Conservation (phyloP, 2,888 invertebrate genomes). For the Exocentrus adspersus region DNA sequence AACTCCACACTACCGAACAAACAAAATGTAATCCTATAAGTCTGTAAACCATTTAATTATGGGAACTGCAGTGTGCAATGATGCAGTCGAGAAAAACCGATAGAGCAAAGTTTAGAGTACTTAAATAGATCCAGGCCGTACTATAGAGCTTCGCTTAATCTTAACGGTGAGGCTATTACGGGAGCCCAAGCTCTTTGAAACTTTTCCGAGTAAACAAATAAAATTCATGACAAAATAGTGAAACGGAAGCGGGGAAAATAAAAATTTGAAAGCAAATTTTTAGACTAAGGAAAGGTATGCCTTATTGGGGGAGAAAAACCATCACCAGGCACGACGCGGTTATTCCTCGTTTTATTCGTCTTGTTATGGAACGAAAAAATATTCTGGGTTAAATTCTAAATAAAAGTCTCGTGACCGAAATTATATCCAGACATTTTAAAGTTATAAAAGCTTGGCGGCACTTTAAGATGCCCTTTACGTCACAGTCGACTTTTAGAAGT, state of each 20-base stretch:
- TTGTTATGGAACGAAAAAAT: too few species aligned
- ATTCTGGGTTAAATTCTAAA: too few species aligned
- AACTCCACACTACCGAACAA: constrained; percentile 1
- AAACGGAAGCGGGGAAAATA: neutral
- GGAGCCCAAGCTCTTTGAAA: neutral
- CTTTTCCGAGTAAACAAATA: neutral
- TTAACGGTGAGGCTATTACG: constrained; percentile 4
- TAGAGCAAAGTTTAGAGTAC: constrained; percentile 14
- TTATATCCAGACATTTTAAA: too few species aligned
- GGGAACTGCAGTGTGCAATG: constrained; percentile 11
- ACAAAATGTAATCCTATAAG: constrained; percentile 18
- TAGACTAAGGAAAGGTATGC: too few species aligned
- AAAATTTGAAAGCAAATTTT: too few species aligned
- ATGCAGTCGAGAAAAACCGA: constrained; percentile 7
- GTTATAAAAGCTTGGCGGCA: too few species aligned
- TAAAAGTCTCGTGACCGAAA: too few species aligned
- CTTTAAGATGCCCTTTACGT: too few species aligned
- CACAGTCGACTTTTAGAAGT: too few species aligned
- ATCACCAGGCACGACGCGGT: too few species aligned
- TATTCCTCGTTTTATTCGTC: too few species aligned
- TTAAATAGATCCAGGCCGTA: neutral
- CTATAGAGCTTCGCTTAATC: constrained; percentile 3
- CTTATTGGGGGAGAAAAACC: too few species aligned
- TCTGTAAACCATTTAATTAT: constrained; percentile 22
- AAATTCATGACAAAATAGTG: neutral